These are phyloP conservation scores for Cenopis cana DNA, from an alignment of 2,888 invertebrate species.

Conservation along the genomic window DNA sequence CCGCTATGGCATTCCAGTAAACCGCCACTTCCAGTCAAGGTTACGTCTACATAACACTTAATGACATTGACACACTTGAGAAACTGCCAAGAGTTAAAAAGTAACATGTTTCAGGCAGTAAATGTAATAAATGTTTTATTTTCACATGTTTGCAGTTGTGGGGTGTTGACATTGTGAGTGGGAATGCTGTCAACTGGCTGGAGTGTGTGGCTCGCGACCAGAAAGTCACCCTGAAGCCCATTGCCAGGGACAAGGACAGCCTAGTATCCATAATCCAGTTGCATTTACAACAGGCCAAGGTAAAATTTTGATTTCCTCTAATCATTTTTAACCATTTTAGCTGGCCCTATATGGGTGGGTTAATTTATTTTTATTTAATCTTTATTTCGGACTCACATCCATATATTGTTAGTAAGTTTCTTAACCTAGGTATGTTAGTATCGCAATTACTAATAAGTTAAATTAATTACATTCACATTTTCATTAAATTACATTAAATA, in stretches of 20 bases:
- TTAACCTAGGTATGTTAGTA: too few species aligned
- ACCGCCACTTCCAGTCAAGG: conserved; percentile 82
- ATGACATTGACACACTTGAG: conserved; percentile 46
- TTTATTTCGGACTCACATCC: too few species aligned
- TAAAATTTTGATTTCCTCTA: conserved; percentile 48
- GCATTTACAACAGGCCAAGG: conserved; percentile 76
- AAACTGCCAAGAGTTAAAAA: conserved; percentile 49
- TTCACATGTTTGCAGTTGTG: conserved; percentile 67
- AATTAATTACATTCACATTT: too few species aligned
- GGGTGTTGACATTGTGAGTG: conserved; percentile 79
- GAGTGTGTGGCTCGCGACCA: conserved; percentile 83
- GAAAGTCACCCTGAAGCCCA: conserved; percentile 78
- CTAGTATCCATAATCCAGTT: conserved; percentile 75
- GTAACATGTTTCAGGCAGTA: background rate
- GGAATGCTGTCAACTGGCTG: conserved; percentile 85
- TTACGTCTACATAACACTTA: conserved; percentile 53
- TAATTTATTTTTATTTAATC: too few species aligned
- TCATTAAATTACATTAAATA: too few species aligned
- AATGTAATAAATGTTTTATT: conserved; percentile 37
- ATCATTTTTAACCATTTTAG: background rate
- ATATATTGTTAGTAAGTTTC: too few species aligned
- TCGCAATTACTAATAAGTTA: too few species aligned
- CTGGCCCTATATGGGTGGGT: too few species aligned
- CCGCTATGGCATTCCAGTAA: conserved; percentile 81
- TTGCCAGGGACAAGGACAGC: conserved; percentile 73